Base-by-base conservation (phyloP, 2,797 vertebrate species). In the Muscicapa comitata region DNA sequence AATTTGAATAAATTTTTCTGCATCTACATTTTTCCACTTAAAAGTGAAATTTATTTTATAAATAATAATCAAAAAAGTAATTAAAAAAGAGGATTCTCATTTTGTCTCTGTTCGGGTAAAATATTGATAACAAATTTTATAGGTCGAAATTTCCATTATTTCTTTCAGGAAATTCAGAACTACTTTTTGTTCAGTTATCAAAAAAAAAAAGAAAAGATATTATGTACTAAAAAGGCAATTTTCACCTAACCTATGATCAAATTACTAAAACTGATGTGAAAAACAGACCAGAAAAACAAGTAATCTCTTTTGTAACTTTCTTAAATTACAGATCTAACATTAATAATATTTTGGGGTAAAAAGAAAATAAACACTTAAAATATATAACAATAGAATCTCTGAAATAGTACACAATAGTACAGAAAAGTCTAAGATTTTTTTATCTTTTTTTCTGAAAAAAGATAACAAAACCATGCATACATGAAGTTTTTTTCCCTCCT, bases 11-110 rank as follows among this genome's bases (percentile, higher is more conserved):
- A 11, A 37, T 3, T 18, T 73, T 40, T 37, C 10, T 38, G 2
- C 5, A 37, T 23, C 11, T 20, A 43, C 0, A 0, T 21, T 71
- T 42, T 14, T 17, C 15, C 5, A 21, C 5, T 42, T 28, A 26
- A 62, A n/a, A 18, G 7, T 8, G 31, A 74, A 40, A 17, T 5
- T 10, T 53, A 11, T 53, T 85, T 88, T 45, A 55, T 40, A 13
- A 66, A 10, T n/a, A 17, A 51, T 6, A 70, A 17, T 2, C 2
- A 10, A 31, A 37, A 67, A 59, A 66, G 2, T 6, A 33, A n/a
- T 12, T 38, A 1, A 4, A 53, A 23, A 21, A 21, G 0, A 19
- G 0, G 4, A 13, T 20, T 58, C 18, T 58, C 2, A 17, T 83
- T 88, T 65, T 79, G 8, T 53, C 17, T 68, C 23, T 62, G 1